A percentile compares a stretch with the other conserved stretches of the same genome.
Evolutionary conservation across 2,113 vertebrate genomes (phyloP).

Genomic region (Ellobius talpinus): DNA sequence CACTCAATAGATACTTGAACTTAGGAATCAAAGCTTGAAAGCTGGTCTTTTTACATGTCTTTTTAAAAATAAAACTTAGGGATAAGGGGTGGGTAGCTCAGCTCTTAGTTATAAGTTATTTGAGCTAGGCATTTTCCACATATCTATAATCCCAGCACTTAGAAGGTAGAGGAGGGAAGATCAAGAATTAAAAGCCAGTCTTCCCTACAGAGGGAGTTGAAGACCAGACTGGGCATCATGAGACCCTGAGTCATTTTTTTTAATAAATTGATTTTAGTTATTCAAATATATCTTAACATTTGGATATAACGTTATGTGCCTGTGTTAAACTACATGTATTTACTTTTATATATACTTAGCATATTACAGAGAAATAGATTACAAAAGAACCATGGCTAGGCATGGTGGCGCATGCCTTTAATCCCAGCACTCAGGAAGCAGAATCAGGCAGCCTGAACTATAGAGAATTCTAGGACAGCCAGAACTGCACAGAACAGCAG

Average conservation of each 20-base stretch:
- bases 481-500: not conserved
- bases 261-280: conserved; percentile 30
- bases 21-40: conserved; percentile 44
- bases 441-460: not conserved
- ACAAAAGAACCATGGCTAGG: not conserved
- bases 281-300: conserved; percentile 14
- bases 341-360: not conserved
- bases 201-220: too few species aligned
- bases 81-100: not conserved
- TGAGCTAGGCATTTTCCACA: not conserved
- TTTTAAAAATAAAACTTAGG: not conserved
- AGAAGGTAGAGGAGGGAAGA: not conserved
- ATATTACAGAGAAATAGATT: not conserved
- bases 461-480: not conserved
- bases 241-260: not conserved
- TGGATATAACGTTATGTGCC: not conserved
- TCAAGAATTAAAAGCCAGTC: not conserved
- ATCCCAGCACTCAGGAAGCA: not conserved
- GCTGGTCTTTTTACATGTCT: not conserved
- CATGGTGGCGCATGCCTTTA: not conserved
- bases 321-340: not conserved
- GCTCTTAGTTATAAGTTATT: not conserved
- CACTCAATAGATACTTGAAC: not conserved
- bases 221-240: not conserved
- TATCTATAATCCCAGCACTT: not conserved